These are phyloP conservation scores for Netelia melanura DNA, from an alignment of 2,888 invertebrate genomes.

Conservation along the genomic window DNA sequence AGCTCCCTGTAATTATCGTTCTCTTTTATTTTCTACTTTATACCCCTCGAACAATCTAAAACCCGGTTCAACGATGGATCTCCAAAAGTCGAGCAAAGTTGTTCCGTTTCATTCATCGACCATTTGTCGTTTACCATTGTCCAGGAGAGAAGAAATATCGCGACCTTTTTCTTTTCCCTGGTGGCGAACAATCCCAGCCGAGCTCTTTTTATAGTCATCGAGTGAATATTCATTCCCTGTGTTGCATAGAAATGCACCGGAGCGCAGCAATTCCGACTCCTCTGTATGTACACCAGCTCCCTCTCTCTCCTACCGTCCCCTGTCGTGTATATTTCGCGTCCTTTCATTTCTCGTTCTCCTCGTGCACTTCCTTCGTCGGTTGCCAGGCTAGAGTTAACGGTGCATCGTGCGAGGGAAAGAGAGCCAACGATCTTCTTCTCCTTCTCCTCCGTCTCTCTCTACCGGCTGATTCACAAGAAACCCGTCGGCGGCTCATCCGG, in stretches of 20 bases:
- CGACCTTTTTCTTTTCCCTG: slow-evolving; percentile 4
- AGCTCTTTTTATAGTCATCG: slow-evolving; percentile 26
- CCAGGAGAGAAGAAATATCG: slow-evolving; percentile 3
- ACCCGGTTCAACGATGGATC: too few relatives aligned
- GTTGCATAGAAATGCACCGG: slow-evolving; percentile 56
- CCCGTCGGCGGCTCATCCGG: slow-evolving; percentile 49
- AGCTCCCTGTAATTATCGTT: not conserved
- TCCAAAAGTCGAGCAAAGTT: too few relatives aligned
- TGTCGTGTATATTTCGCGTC: slow-evolving; percentile 54
- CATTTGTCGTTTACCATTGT: not conserved
- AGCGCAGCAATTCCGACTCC: slow-evolving; percentile 44
- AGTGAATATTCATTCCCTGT: slow-evolving; percentile 60
- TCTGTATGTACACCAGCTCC: not conserved
- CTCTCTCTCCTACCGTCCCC: not conserved
- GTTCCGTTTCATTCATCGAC: not conserved
- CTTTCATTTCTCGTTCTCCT: slow-evolving; percentile 63
- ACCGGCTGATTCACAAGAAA: slow-evolving; percentile 45
- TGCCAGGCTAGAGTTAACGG: slow-evolving; percentile 82
- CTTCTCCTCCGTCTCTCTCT: not conserved
- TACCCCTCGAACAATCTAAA: not conserved
- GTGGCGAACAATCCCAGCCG: slow-evolving; percentile 3
- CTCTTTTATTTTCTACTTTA: not conserved
- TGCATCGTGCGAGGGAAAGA: slow-evolving; percentile 69
- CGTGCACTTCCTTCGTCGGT: slow-evolving; percentile 73
- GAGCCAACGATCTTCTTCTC: slow-evolving; percentile 22